A percentile compares a stretch with the other conserved stretches of the same genome.
phyloP scores from a whole-genome alignment of 2,888 invertebrate genomes.

The Drosophila anomalata region DNA sequence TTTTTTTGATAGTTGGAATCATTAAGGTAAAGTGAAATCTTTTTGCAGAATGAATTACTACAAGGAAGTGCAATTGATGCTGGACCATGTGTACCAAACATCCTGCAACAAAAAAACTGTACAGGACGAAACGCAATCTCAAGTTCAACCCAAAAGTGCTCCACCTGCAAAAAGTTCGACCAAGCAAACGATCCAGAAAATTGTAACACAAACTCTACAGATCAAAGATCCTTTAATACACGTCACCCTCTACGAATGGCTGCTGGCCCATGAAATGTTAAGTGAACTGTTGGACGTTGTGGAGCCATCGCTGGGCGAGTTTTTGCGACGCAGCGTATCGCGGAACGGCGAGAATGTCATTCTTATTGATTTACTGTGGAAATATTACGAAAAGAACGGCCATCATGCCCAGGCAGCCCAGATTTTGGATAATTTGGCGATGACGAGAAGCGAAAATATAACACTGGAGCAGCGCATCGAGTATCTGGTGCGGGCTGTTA shows the following conservation, averaged over 20 bases:
- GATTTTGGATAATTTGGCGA: slow-evolving; percentile 93
- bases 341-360: slow-evolving; percentile 86
- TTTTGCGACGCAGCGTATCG: slow-evolving; percentile 83
- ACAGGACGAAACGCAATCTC: slow-evolving; percentile 59
- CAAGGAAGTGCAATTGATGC: slow-evolving; percentile 91
- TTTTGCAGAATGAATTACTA: slow-evolving; percentile 92
- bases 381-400: slow-evolving; percentile 95
- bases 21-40: neutral
- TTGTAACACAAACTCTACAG: slow-evolving; percentile 88
- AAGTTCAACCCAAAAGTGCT: neutral
- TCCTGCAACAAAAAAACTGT: slow-evolving; percentile 75
- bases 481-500: slow-evolving; percentile 96
- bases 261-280: slow-evolving; percentile 90
- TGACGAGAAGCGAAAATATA: slow-evolving; percentile 87
- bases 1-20: neutral
- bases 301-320: slow-evolving; percentile 84
- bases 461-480: slow-evolving; percentile 92
- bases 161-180: slow-evolving; percentile 42
- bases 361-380: slow-evolving; percentile 95
- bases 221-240: slow-evolving; percentile 94
- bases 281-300: slow-evolving; percentile 87
- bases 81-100: slow-evolving; percentile 86
- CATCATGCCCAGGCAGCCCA: slow-evolving; percentile 97
- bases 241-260: slow-evolving; percentile 96
- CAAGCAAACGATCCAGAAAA: slow-evolving; percentile 85